Base-by-base conservation (phyloP, 1,140 invertebrate genomes). In the Pemphigus obesinymphae region DNA sequence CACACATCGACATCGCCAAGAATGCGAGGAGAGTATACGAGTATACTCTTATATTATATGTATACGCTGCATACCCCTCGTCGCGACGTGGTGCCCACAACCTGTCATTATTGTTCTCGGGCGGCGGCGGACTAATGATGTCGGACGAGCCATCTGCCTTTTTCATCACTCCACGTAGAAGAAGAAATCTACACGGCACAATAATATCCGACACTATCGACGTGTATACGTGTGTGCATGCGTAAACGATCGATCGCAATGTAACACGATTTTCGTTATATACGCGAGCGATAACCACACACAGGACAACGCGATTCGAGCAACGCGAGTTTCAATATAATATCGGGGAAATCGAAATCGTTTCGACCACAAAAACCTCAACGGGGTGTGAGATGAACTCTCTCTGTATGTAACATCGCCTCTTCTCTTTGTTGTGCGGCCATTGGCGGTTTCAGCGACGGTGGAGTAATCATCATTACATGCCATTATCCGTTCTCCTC, bases 21-120 rank as follows among this genome's bases (percentile, higher is more conserved):
- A 73, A 73, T 73, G 43, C 40, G 40, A 70, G 13, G n/a, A 45
- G 20, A 37, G 37, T n/a, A n/a, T 23, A 37, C n/a, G 10, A n/a
- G 8, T 6, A 68, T 70, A 26, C 15, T 23, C 26, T 10, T 66
- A 37, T 63, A 40, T 63, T n/a, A 40, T 68, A 40, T 68, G 3
- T 43, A 40, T 66, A 10, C 11, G 13, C n/a, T 45, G 10, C 23
- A 70, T 73, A 73, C 34, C 73, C 73, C 73, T 76, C 48, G 48
- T 76, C 43, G 70, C 53, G 70, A 48, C 70, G 70, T 50, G 70
- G 34, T 76, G 50, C 73, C 73, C 73, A 58, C 73, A 76, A 76
- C 73, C 73, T 76, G 73, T 76, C 73, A 76, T 76, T 80, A 58
- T 61, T 80, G 76, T 61, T 80, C 53, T 63, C 50, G n/a, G n/a